phyloP scores from a whole-genome alignment of 2,888 invertebrate genomes.

The Neoaliturus tenellus region DNA sequence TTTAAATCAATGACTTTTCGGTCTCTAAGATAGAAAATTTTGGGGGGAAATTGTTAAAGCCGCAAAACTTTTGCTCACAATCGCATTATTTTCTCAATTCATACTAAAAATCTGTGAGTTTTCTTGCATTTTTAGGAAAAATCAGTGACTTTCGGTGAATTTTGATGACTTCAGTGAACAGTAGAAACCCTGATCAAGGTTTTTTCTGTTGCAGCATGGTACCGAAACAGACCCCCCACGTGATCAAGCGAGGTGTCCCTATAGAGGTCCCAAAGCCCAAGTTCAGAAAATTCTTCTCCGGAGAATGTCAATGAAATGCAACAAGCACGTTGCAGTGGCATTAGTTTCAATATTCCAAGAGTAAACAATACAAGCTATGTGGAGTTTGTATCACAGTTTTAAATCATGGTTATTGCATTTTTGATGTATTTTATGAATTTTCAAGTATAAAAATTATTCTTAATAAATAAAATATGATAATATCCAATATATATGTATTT shows the following conservation, averaged over 20 bases:
- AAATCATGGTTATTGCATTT: too few species aligned
- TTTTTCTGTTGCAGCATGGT: slow-evolving; percentile 86
- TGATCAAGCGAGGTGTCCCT: slow-evolving; percentile 85
- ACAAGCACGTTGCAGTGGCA: too few species aligned
- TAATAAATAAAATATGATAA: too few species aligned
- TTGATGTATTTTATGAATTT: too few species aligned
- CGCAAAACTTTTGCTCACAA: background rate
- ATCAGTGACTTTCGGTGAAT: background rate
- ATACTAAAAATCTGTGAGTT: background rate
- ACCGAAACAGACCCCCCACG: slow-evolving; percentile 89
- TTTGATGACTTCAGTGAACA: background rate
- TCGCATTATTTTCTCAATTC: too few species aligned
- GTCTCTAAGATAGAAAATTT: background rate
- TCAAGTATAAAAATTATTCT: too few species aligned
- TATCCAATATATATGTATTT: too few species aligned
- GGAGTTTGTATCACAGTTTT: too few species aligned
- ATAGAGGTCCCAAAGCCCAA: background rate
- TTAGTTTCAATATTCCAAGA: too few species aligned
- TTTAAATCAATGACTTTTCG: too few species aligned
- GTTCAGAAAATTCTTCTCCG: background rate
- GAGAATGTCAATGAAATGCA: slow-evolving; percentile 36
- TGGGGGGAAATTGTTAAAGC: background rate
- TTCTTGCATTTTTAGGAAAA: background rate
- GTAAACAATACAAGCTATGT: too few species aligned
- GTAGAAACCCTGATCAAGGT: background rate